Evolutionary conservation across 2,113 vertebrate species (phyloP), one percentile per base, ranked within the genome.

Genomic region (Rhegmatorhina hoffmannsi): DNA sequence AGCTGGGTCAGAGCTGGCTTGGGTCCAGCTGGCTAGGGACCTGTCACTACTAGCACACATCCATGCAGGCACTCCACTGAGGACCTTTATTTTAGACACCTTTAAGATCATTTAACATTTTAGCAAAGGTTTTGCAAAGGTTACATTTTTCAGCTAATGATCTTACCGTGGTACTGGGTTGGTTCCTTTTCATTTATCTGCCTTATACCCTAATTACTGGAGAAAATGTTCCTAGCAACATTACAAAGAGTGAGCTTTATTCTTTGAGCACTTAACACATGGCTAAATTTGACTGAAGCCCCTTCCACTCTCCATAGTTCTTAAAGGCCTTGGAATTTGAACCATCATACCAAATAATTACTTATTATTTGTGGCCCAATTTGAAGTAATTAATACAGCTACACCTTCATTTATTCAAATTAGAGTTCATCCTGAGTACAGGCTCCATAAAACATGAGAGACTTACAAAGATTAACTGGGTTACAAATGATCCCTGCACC

Each of bases 391-490:
- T 90, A 85, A 43, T 36, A 34, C 40, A n/a, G 47, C 86, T 93
- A 88, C 68, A 90, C 75, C 75, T 90, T 90, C 59, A 44, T 88
- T 92, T 85, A 77, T 64, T 91, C 77, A 72, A 90, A 83, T 90
- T 90, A 84, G 13, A 66, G 10, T 53, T 95, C 68, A 66, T 87
- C 25, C 49, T 62, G 49, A 49, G 49, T 76, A 87, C 31, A 33
- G 23, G 26, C 19, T 58, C 50, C 0, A 0, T 73, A 90, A 92
- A 83, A 74, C 2, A 24, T 18, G 7, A 77, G 46, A 83, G 46
- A 34, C 8, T 87, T 89, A 47, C 50, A 74, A 86, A 80, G 75
- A 91, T 74, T 81, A 77, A 67, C 34, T 44, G 68, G 43, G 44
- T 70, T 90, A 86, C 11, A 31, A 88, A 78, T 78, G 82, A 58